phyloP scores from a whole-genome alignment of 2,797 vertebrate species.

The Carcharodon carcharias region DNA sequence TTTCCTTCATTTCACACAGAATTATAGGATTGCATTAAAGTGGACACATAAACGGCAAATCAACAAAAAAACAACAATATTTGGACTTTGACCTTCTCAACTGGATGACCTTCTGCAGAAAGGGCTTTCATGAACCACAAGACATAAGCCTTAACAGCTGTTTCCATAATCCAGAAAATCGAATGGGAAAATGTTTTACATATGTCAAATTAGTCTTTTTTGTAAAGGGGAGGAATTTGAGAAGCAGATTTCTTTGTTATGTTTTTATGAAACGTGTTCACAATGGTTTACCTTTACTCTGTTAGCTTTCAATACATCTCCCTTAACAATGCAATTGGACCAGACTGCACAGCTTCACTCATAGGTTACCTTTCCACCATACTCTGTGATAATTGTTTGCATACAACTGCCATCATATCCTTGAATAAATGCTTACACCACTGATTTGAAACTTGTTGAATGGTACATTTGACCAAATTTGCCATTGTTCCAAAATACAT shows the following conservation, averaged over 20 bases:
- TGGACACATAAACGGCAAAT: background rate
- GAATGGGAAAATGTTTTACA: background rate
- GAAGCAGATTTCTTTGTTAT: background rate
- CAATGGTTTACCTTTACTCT: background rate
- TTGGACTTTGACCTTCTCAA: background rate
- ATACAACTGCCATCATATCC: background rate
- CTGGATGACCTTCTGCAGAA: background rate
- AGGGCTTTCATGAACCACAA: background rate
- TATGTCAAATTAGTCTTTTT: background rate
- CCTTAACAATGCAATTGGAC: background rate
- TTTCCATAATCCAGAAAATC: background rate
- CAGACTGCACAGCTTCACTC: background rate
- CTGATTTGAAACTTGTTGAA: background rate
- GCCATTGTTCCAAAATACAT: background rate
- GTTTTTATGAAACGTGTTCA: background rate
- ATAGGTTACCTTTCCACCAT: background rate
- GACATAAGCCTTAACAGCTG: background rate
- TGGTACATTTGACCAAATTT: background rate
- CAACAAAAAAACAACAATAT: background rate
- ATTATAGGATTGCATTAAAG: background rate
- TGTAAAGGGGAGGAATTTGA: background rate
- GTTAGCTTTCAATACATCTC: background rate
- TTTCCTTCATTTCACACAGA: slow-evolving; percentile 12
- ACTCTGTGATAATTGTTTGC: background rate
- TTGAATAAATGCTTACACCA: background rate